phyloP scores from a whole-genome alignment of 2,888 invertebrate genomes.

The Clusia tigrina region DNA sequence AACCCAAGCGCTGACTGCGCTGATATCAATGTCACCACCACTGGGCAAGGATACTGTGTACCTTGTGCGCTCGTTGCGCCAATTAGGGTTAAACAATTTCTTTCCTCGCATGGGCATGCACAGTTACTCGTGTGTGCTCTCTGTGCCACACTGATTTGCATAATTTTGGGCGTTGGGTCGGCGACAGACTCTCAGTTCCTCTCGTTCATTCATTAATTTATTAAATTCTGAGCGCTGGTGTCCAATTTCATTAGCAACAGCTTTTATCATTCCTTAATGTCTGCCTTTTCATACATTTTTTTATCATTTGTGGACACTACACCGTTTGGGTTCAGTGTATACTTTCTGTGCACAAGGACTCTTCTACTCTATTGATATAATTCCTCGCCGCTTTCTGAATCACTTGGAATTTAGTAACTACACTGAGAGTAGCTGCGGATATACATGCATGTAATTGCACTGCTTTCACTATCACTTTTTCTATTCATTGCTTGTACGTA shows the following conservation, averaged over 20 bases:
- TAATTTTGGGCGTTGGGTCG: slow-evolving; percentile 45
- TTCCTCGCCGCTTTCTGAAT: slow-evolving; percentile 11
- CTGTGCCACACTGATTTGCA: slow-evolving; percentile 46
- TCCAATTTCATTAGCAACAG: slow-evolving; percentile 52
- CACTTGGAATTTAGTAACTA: no score
- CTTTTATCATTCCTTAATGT: slow-evolving; percentile 21
- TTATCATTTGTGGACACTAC: no score
- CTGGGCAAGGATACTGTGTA: no score
- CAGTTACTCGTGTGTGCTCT: slow-evolving; percentile 28
- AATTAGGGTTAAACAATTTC: slow-evolving; percentile 60
- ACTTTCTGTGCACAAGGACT: neutral
- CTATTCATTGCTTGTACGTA: no score
- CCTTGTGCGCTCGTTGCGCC: slow-evolving; percentile 34
- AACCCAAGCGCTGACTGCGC: neutral
- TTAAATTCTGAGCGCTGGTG: slow-evolving; percentile 48
- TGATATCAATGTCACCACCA: neutral
- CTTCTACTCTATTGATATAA: slow-evolving; percentile 34
- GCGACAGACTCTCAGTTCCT: slow-evolving; percentile 19
- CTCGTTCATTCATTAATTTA: slow-evolving; percentile 49
- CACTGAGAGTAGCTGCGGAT: no score
- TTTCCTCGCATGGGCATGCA: slow-evolving; percentile 38
- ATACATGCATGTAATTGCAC: no score
- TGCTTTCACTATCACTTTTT: slow-evolving; percentile 18
- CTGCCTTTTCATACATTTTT: no score
- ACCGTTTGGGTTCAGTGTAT: neutral